These are phyloP conservation scores for Poecilia gillii DNA, from an alignment of 2,797 vertebrate genomes.

Conservation along the genomic window DNA sequence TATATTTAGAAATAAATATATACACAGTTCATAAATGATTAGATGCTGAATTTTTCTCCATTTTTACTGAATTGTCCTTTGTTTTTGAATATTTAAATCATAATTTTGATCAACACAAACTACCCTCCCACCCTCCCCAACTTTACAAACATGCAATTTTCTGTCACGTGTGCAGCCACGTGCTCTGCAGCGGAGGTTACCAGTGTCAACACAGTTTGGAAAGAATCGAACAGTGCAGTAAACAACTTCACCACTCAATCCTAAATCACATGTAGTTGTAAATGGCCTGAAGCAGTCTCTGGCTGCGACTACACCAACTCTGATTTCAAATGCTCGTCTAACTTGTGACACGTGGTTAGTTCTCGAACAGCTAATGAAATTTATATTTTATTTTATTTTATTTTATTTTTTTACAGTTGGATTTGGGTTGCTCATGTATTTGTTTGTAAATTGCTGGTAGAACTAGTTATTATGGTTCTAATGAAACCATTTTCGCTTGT, in stretches of 20 bases:
- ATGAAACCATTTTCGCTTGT: conserved; percentile 5
- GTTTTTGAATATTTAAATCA: not conserved
- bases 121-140: not conserved
- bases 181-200: not conserved
- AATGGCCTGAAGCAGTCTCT: conserved; percentile 21
- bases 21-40: too few species aligned
- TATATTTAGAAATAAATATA: not conserved
- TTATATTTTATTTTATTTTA: too few species aligned
- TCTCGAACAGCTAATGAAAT: not conserved
- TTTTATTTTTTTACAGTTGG: not conserved
- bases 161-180: not conserved
- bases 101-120: not conserved
- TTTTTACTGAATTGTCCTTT: not conserved
- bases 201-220: conserved; percentile 25
- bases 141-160: not conserved
- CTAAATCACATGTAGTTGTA: conserved; percentile 29
- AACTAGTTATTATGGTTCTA: not conserved
- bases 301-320: conserved; percentile 10
- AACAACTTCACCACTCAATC: conserved; percentile 50
- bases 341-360: not conserved
- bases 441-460: not conserved
- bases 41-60: not conserved
- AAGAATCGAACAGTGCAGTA: conserved; percentile 32
- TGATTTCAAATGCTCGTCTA: conserved; percentile 2
- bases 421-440: not conserved